Percentiles rank a stretch among this genome's conserved stretches.
These are phyloP conservation scores for Apostichopus leukothele DNA, from an alignment of 53 echinoderm and acorn worm genomes.

Conservation along the genomic window DNA sequence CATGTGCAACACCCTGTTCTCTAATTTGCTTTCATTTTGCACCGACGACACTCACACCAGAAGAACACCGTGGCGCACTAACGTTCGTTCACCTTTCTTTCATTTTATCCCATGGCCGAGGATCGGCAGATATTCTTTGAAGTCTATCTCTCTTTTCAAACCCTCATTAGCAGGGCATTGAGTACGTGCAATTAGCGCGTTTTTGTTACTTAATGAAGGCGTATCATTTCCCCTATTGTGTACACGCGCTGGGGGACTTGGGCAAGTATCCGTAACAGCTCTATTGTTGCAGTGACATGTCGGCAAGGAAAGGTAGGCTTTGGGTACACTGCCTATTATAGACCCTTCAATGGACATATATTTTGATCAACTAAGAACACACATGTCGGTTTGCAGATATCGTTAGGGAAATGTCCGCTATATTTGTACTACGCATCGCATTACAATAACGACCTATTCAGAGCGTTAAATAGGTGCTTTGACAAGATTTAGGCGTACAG, in stretches of 20 bases:
- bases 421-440: constrained; percentile 24
- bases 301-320: constrained; percentile 4
- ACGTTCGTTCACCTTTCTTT: not conserved
- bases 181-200: constrained; percentile 34
- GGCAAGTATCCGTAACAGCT: constrained; percentile 14
- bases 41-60: too few relatives aligned
- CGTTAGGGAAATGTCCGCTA: constrained; percentile 20
- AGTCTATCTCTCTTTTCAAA: constrained; percentile 17
- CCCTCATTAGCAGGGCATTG: constrained; percentile 28
- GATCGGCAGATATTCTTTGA: constrained; percentile 12
- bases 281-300: constrained; percentile 10
- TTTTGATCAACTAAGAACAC: constrained; percentile 21
- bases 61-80: not conserved
- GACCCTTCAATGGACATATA: not conserved
- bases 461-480: not conserved
- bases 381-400: constrained; percentile 27
- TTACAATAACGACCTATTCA: constrained; percentile 2
- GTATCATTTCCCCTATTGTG: constrained; percentile 28
- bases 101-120: constrained; percentile 17
- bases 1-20: too few relatives aligned
- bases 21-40: too few relatives aligned
- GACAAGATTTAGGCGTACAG: constrained; percentile 10
- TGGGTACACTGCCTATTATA: constrained; percentile 27
- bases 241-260: constrained; percentile 41
- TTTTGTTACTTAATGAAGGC: constrained; percentile 45